Evolutionary conservation across 2,888 invertebrate species (phyloP), one percentile per base, ranked within the genome.

Genomic region (Spodoptera littoralis): DNA sequence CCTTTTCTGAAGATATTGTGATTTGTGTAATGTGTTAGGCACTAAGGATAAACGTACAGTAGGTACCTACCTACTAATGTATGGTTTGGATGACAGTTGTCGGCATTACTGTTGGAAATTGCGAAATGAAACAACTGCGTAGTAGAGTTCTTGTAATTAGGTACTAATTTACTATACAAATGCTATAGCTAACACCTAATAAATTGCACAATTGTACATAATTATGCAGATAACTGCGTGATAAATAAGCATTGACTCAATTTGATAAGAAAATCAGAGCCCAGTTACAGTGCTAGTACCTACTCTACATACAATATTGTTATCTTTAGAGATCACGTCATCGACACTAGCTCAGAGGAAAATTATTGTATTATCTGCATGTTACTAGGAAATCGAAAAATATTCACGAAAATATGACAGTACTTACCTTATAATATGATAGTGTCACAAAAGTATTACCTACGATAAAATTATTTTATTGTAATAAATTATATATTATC

Each of bases 311-410:
- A 59, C 46, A 47, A 44, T 50, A 12, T 36, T 49, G 44, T 36
- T 61, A 66, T 51, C 41, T 53, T 60, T 46, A 44, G 50, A 47
- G 54, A 61, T 55, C 43, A 61, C 61, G 61, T 61, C 67, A 61
- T 67, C 51, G 43, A 13, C 36, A 6, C 4, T n/a, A 59, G 54
- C 43, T 51, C 47, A 47, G 50, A 67, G 67, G 61, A 55, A 67
- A 67, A 61, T 36, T 47, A 18, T 66, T 22, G 3, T 60, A 61
- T 61, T 67, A 55, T 61, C 61, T 44, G 5, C 55, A 61, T 13
- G 61, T n/a, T 65, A 41, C 60, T 43, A 43, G 43, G 54, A 65
- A 58, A 30, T 43, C 11, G 11, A 11, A 5, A 13, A 13, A 22
- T 30, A 12, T 13, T 55, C 22, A 50, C 36, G 0, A 18, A n/a